phyloP scores from a whole-genome alignment of 2,888 invertebrate species.

The Anthrax anthrax region DNA sequence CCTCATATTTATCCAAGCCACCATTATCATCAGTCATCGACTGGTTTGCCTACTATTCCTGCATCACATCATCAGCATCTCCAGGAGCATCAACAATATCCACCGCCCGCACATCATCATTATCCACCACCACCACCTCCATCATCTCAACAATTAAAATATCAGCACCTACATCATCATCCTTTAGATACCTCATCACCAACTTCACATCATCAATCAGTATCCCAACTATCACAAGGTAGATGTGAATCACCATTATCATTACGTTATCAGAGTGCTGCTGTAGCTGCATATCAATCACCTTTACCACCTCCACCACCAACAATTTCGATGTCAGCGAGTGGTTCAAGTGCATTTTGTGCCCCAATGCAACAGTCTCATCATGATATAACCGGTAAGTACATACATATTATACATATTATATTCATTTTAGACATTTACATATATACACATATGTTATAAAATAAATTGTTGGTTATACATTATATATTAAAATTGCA shows the following conservation, averaged over 20 bases:
- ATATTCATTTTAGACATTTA: too few species aligned
- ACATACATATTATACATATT: background rate
- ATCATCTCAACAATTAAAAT: conserved; percentile 6
- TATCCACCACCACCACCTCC: conserved; percentile 6
- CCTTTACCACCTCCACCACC: conserved; percentile 19
- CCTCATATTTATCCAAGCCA: conserved; percentile 14
- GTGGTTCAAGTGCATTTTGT: conserved; percentile 33
- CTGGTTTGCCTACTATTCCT: conserved; percentile 19
- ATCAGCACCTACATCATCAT: conserved; percentile 12
- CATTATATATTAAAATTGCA: too few species aligned
- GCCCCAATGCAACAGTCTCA: conserved; percentile 24
- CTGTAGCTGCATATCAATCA: conserved; percentile 6
- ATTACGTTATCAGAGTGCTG: conserved; percentile 3
- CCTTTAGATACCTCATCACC: conserved; percentile 10
- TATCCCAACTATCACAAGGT: background rate
- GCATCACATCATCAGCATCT: conserved; percentile 9
- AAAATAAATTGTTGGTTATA: too few species aligned
- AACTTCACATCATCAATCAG: conserved; percentile 11
- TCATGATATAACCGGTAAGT: conserved; percentile 19
- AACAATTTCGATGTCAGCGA: conserved; percentile 18
- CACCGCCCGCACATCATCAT: conserved; percentile 13
- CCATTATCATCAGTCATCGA: conserved; percentile 21
- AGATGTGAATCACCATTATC: conserved; percentile 11
- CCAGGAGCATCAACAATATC: conserved; percentile 8
- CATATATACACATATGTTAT: too few species aligned